These are phyloP conservation scores for Perodicticus potto DNA, from an alignment of 2,797 vertebrate species.

Conservation along the genomic window DNA sequence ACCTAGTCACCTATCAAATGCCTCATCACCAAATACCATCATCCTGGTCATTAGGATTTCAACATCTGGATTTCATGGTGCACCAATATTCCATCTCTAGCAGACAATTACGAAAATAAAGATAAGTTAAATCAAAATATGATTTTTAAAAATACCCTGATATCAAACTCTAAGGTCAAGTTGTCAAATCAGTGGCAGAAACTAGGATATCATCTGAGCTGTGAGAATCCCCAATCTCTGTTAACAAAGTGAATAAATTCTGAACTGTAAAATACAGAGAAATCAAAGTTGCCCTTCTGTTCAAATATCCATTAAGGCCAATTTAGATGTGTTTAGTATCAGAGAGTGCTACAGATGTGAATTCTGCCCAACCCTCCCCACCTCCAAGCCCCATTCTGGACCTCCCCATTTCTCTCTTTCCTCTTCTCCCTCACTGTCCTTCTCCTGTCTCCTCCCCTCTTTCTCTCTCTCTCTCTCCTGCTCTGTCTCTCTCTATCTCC, in stretches of 20 bases:
- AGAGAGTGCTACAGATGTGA: background rate
- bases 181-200: background rate
- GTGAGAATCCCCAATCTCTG: background rate
- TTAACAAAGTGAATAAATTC: slow-evolving; percentile 28
- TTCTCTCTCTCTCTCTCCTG: background rate
- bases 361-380: background rate
- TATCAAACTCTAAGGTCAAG: background rate
- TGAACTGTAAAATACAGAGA: background rate
- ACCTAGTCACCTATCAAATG: background rate
- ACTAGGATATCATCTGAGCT: background rate
- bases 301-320: background rate
- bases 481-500: background rate
- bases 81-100: background rate
- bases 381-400: background rate
- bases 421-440: background rate
- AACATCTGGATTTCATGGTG: background rate
- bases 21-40: background rate
- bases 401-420: background rate
- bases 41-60: background rate
- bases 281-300: background rate
- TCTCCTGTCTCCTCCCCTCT: fast-evolving
- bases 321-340: background rate
- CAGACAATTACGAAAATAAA: background rate
- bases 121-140: background rate
- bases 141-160: background rate